A percentile compares a stretch with the other conserved stretches of the same genome.
These are phyloP conservation scores for Leuctra nigra DNA, from an alignment of 2,888 invertebrate genomes.

Conservation along the genomic window DNA sequence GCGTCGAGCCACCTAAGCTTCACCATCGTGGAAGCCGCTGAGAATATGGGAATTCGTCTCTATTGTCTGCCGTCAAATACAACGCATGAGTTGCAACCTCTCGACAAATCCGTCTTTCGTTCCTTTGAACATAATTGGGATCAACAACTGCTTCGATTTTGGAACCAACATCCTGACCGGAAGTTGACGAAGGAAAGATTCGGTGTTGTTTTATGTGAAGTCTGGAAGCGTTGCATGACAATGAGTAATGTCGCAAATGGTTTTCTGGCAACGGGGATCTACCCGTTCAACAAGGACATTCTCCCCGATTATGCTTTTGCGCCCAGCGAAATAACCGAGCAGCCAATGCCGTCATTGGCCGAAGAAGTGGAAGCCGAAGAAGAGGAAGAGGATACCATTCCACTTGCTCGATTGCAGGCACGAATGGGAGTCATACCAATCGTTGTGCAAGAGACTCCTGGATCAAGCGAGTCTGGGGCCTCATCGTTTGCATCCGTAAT, in stretches of 20 bases:
- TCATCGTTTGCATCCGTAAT: too few relatives aligned
- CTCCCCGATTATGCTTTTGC: conserved; percentile 34
- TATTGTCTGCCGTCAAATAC: conserved; percentile 38
- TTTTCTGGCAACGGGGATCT: conserved; percentile 31
- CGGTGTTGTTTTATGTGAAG: conserved; percentile 28
- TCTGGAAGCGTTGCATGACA: conserved; percentile 21
- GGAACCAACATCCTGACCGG: conserved; percentile 32
- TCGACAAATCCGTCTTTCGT: conserved; percentile 36
- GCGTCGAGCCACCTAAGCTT: conserved; percentile 34
- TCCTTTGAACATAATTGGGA: conserved; percentile 37
- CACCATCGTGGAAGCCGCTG: conserved; percentile 34
- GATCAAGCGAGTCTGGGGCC: too few relatives aligned
- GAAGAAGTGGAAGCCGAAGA: too few relatives aligned
- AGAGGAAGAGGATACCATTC: too few relatives aligned
- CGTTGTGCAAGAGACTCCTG: too few relatives aligned
- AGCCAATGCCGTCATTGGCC: too few relatives aligned
- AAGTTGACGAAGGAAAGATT: conserved; percentile 34
- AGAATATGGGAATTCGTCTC: conserved; percentile 32
- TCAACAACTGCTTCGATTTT: conserved; percentile 34
- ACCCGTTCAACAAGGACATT: conserved; percentile 32
- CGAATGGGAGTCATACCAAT: too few relatives aligned
- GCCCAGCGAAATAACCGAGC: conserved; percentile 25
- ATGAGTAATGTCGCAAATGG: conserved; percentile 18
- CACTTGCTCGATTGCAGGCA: too few relatives aligned
- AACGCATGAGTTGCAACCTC: conserved; percentile 37